These are phyloP conservation scores for Bagarius yarrelli DNA, from an alignment of 2,113 vertebrate species.

Conservation along the genomic window DNA sequence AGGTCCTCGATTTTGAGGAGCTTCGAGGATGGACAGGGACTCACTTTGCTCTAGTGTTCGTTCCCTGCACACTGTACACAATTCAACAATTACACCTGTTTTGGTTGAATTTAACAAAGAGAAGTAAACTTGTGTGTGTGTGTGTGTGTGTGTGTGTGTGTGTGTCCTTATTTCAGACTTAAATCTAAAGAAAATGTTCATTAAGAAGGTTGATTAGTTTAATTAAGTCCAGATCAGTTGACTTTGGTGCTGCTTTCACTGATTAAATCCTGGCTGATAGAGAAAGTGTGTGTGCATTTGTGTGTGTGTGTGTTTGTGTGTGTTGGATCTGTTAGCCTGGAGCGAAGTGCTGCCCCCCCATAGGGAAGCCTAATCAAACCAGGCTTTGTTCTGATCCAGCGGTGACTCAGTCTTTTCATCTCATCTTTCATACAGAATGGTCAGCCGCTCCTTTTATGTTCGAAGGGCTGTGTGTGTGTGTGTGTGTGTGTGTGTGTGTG, in stretches of 20 bases:
- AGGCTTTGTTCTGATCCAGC: constrained; percentile 67
- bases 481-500: constrained; percentile 19
- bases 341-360: constrained; percentile 34
- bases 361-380: constrained; percentile 56
- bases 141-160: neutral
- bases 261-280: constrained; percentile 51
- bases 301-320: constrained; percentile 5
- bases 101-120: constrained; percentile 32
- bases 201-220: constrained; percentile 50
- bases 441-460: constrained; percentile 70
- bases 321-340: constrained; percentile 4
- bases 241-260: constrained; percentile 50
- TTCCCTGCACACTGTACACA: too few species aligned
- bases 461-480: constrained; percentile 37
- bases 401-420: constrained; percentile 60
- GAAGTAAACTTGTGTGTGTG: neutral
- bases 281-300: neutral
- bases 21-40: too few species aligned
- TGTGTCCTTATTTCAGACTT: neutral
- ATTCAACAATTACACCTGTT: too few species aligned
- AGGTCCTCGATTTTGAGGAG: too few species aligned
- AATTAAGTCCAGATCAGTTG: constrained; percentile 45
- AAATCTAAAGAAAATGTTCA: constrained; percentile 39
- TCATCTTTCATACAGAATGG: constrained; percentile 69
- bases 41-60: too few species aligned